Evolutionary conservation across 1,140 invertebrate species (phyloP), one percentile per base, ranked within the genome.

Genomic region (Helicoverpa zea): DNA sequence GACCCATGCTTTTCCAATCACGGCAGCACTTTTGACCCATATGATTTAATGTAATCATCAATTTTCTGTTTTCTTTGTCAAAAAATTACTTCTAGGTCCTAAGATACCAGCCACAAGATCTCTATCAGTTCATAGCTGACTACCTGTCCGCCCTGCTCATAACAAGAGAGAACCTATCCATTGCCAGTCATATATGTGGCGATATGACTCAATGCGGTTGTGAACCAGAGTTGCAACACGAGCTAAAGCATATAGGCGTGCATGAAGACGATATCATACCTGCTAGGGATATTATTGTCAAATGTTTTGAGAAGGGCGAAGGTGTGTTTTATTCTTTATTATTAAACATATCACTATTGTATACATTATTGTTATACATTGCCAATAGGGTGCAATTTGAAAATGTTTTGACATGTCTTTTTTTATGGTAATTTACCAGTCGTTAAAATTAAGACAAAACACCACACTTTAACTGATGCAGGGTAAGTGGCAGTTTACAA

Each of bases 51-150:
- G 23, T 23, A 2, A 23, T 23, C 23, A 23, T 23, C 23, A 23
- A 58, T 58, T 16, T 16, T 23, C 10, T 16, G 16, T 68, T 23
- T 52, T 23, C 23, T 23, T 23, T 1, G 23, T 23, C 23, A 23
- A 35, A 35, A 35, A 35, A 35, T 35, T 5, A 43, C 35, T 13
- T 66, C 35, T 83, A 97, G 72, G 94, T 97, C 58, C 89, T 94
- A 29, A 96, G 97, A 84, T 96, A 96, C 0, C 91, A 94, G 70
- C 93, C 97, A 29, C 43, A 80, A 30, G 76, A 92, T 68, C 90
- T 97, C 7, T 96, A 96, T 87, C 90, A 91, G 79, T 97, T 97
- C 83, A 96, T 97, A 79, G 96, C 97, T 2, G 95, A 97, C 85
- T 97, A 97, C 86, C 89, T 97, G 3, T 95, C 96, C 79, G 95